A percentile compares a stretch with the other conserved stretches of the same genome.
phyloP scores from a whole-genome alignment of 2,888 invertebrate species.

The Bellardia bayeri region DNA sequence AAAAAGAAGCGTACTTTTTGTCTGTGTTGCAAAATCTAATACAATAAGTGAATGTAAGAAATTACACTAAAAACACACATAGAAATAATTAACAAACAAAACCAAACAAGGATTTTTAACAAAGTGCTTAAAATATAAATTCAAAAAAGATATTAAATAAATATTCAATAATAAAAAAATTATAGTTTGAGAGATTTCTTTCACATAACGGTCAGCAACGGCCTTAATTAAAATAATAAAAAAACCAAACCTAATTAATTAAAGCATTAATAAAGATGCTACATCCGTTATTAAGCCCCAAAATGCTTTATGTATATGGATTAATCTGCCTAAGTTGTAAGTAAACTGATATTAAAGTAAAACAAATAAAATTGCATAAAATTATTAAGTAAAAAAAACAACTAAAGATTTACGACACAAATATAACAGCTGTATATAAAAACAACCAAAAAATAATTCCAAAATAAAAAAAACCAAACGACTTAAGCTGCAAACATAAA shows the following conservation, averaged over 20 bases:
- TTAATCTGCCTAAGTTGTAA: slow-evolving; percentile 80
- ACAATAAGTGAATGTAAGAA: slow-evolving; percentile 65
- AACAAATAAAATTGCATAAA: no score
- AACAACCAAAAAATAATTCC: not conserved
- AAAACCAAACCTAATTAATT: slow-evolving; percentile 4
- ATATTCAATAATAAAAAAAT: slow-evolving; percentile 20
- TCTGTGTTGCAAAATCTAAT: slow-evolving; percentile 54
- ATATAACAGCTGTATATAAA: not conserved
- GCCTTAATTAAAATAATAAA: slow-evolving; percentile 41
- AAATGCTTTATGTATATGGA: slow-evolving; percentile 71
- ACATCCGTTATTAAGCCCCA: slow-evolving; percentile 53
- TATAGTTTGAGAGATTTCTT: slow-evolving; percentile 46
- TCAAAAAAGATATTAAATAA: not conserved
- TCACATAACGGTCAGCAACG: slow-evolving; percentile 62
- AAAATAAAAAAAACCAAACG: slow-evolving; percentile 45
- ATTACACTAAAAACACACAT: slow-evolving; percentile 14
- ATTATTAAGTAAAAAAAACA: slow-evolving; percentile 45
- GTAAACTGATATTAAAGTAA: slow-evolving; percentile 74
- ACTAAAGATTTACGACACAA: not conserved
- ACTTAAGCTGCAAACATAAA: slow-evolving; percentile 52
- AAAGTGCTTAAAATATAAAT: slow-evolving; percentile 30
- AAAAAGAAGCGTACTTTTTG: slow-evolving; percentile 47
- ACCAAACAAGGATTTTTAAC: slow-evolving; percentile 9
- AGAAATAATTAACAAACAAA: not conserved
- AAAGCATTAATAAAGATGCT: slow-evolving; percentile 48